These are phyloP conservation scores for Erpornis zantholeuca DNA, from an alignment of 2,113 vertebrate genomes.

Conservation along the genomic window DNA sequence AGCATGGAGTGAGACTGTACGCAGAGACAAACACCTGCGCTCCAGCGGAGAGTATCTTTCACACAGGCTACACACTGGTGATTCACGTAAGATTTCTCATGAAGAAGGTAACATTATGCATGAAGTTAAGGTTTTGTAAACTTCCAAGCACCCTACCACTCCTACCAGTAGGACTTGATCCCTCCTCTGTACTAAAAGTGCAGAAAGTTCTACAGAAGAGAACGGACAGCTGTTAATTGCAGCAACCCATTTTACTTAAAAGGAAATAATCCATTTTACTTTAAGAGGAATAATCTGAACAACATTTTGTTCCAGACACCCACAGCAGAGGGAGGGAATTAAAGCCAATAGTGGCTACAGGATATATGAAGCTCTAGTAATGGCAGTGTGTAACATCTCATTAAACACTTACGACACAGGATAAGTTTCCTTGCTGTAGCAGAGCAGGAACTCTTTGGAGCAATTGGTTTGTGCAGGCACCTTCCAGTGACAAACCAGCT, in stretches of 20 bases:
- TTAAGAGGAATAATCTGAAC: neutral
- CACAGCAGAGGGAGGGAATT: neutral
- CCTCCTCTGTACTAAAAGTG: neutral
- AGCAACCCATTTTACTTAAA: neutral
- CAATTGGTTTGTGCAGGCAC: slow-evolving; percentile 37
- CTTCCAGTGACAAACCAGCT: slow-evolving; percentile 66
- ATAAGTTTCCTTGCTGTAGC: neutral
- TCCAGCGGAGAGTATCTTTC: neutral
- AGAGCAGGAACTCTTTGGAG: slow-evolving; percentile 31
- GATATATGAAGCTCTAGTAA: neutral
- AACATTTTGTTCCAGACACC: neutral
- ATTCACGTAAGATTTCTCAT: neutral
- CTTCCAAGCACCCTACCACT: neutral
- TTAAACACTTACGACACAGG: neutral
- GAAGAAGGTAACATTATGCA: neutral
- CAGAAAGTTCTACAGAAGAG: neutral
- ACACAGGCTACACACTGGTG: neutral
- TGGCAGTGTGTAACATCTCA: neutral
- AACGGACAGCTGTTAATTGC: neutral
- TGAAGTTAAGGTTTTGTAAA: neutral
- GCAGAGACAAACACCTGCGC: neutral
- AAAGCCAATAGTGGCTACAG: neutral
- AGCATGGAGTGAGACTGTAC: neutral
- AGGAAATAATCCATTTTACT: neutral
- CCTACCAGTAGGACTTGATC: neutral